Evolutionary conservation across 2,888 invertebrate species (phyloP).

Genomic region (Yponomeuta evonymella): DNA sequence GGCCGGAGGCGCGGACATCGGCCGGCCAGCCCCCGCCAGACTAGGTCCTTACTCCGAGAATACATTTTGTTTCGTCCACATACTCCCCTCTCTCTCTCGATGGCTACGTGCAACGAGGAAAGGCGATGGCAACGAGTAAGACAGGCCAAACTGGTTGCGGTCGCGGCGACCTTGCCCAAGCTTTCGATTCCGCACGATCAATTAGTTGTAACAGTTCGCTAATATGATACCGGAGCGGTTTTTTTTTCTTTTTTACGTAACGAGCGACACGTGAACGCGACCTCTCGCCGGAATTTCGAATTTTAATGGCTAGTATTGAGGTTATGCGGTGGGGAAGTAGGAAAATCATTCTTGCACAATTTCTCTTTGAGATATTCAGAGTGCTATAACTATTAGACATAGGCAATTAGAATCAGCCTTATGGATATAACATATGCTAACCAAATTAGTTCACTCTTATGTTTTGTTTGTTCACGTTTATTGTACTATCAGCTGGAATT

Average conservation of each 20-base stretch:
- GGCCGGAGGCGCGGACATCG: slow-evolving; percentile 4
- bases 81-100: neutral
- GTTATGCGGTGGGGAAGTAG: neutral
- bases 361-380: neutral
- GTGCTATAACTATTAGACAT: no score
- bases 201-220: slow-evolving; percentile 9
- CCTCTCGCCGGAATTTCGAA: neutral
- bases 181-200: slow-evolving; percentile 45
- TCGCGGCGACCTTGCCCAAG: slow-evolving; percentile 41
- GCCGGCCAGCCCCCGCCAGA: slow-evolving; percentile 18
- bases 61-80: neutral
- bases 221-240: slow-evolving; percentile 6
- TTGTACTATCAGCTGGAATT: no score
- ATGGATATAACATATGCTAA: no score
- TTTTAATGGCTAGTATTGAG: neutral
- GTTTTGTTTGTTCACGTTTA: no score
- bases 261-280: neutral
- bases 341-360: neutral
- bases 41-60: slow-evolving; percentile 6
- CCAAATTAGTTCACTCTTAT: no score
- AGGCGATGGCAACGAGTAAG: neutral
- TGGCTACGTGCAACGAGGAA: neutral
- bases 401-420: no score
- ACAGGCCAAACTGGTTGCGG: slow-evolving; percentile 19
- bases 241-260: slow-evolving; percentile 10